These are phyloP conservation scores for Chelmon rostratus DNA, from an alignment of 2,797 vertebrate genomes.

Conservation along the genomic window DNA sequence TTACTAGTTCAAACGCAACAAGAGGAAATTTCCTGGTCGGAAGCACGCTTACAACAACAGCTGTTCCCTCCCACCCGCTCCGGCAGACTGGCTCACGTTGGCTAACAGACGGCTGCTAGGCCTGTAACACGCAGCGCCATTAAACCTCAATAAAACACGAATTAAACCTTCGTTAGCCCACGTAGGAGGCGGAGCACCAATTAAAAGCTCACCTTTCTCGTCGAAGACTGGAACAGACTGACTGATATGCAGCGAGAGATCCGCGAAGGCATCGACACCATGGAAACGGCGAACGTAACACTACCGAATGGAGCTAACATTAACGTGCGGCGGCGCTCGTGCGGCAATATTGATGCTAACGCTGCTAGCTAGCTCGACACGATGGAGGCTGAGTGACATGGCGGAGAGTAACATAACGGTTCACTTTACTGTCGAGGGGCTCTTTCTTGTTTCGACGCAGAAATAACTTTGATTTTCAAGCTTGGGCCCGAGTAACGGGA, in stretches of 20 bases:
- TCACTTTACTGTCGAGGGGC: rapidly evolving
- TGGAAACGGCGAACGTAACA: conserved; percentile 74
- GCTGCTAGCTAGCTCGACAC: conserved; percentile 56
- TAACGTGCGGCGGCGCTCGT: conserved; percentile 30
- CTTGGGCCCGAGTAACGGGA: background rate
- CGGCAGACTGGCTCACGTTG: conserved; percentile 57
- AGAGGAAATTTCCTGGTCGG: conserved; percentile 62
- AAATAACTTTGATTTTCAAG: background rate
- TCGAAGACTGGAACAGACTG: background rate
- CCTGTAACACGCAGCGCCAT: conserved; percentile 76
- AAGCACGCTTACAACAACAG: conserved; percentile 73
- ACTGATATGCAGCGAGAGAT: background rate
- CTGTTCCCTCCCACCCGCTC: conserved; percentile 82
- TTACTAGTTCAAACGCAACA: background rate
- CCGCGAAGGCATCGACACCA: conserved; percentile 60
- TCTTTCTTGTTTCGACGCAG: background rate
- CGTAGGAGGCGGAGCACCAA: background rate
- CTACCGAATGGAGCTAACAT: conserved; percentile 42
- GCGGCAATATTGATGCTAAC: conserved; percentile 60
- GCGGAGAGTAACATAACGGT: background rate
- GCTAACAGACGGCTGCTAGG: conserved; percentile 74
- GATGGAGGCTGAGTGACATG: conserved; percentile 41
- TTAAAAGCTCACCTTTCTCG: background rate
- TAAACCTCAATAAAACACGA: conserved; percentile 30
- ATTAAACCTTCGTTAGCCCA: rapidly evolving